A percentile compares a stretch with the other conserved stretches of the same genome.
Evolutionary conservation across 2,888 invertebrate species (phyloP).

Genomic region (Sympetrum striolatum): DNA sequence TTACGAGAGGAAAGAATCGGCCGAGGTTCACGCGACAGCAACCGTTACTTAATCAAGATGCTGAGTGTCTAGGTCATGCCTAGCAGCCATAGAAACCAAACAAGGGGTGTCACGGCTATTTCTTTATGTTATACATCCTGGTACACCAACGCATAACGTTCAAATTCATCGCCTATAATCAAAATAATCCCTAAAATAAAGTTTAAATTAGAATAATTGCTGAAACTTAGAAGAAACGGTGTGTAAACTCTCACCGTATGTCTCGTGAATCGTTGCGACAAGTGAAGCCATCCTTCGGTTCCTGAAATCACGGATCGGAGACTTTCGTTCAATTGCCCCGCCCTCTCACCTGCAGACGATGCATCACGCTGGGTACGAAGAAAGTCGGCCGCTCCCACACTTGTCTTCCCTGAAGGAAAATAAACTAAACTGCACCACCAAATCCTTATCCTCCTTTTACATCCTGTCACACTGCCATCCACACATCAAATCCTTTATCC

Average conservation of each 20-base stretch:
- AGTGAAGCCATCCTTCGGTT: not conserved
- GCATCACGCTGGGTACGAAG: not conserved
- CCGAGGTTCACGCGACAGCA: too few species aligned
- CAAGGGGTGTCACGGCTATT: too few species aligned
- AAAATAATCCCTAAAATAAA: too few species aligned
- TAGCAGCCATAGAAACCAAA: too few species aligned
- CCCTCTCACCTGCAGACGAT: not conserved
- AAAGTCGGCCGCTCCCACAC: not conserved
- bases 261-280: not conserved
- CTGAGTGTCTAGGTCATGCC: too few species aligned
- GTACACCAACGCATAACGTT: too few species aligned
- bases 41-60: too few species aligned
- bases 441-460: not conserved
- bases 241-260: not conserved
- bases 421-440: not conserved
- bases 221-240: too few species aligned
- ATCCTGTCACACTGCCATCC: not conserved
- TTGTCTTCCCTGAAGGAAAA: not conserved
- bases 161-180: too few species aligned
- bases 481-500: not conserved
- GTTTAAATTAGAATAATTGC: too few species aligned
- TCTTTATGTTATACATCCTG: too few species aligned
- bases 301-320: not conserved
- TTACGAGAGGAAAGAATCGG: too few species aligned
- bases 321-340: not conserved